phyloP scores from a whole-genome alignment of 2,888 invertebrate genomes.

The Bedellia somnulentella region DNA sequence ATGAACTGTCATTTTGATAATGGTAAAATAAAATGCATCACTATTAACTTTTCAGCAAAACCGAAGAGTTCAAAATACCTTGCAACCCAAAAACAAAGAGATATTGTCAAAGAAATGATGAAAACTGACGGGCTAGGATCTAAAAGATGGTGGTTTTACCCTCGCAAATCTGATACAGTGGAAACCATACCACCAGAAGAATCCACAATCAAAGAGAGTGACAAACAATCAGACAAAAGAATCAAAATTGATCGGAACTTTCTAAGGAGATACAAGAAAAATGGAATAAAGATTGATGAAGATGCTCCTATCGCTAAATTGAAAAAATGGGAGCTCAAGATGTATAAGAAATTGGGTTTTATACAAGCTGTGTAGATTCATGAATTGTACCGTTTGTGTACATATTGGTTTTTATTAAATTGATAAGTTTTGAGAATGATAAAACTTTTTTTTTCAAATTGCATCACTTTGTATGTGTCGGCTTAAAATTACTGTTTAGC shows the following conservation, averaged over 20 bases:
- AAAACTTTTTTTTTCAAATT: too few species aligned
- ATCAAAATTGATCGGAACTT: constrained; percentile 42
- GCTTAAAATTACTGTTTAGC: too few species aligned
- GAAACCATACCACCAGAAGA: neutral
- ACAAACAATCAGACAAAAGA: constrained; percentile 33
- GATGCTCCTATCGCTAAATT: constrained; percentile 42
- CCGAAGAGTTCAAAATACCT: constrained; percentile 35
- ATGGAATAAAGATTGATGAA: constrained; percentile 29
- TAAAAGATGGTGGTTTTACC: constrained; percentile 44
- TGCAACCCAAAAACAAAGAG: constrained; percentile 38
- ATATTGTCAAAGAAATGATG: constrained; percentile 36
- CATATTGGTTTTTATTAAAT: neutral
- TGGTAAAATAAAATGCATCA: too few species aligned
- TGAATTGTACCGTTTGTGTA: too few species aligned
- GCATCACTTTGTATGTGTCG: too few species aligned
- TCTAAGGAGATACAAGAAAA: constrained; percentile 38
- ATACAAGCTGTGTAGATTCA: constrained; percentile 14
- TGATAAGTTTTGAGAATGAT: too few species aligned
- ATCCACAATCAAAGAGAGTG: constrained; percentile 10
- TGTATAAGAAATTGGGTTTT: constrained; percentile 50
- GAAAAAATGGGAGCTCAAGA: constrained; percentile 43
- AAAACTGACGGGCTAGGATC: constrained; percentile 44
- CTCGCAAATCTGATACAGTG: constrained; percentile 14
- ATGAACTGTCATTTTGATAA: too few species aligned
- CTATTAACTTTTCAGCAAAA: constrained; percentile 32